Conservation (phyloP, 2,888 invertebrate species). For the Scaptomyza reducta region DNA sequence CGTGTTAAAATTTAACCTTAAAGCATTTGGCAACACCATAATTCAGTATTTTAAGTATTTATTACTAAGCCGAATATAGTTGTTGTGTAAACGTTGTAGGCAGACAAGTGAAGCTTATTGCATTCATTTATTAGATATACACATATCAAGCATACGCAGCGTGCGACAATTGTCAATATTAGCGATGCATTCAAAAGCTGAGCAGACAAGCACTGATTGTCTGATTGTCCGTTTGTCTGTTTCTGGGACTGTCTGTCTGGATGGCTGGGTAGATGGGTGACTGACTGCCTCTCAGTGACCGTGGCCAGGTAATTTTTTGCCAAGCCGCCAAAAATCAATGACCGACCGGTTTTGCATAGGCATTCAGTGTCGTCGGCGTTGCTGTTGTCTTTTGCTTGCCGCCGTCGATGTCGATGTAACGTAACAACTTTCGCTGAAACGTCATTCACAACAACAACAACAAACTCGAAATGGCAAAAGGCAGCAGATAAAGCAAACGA, state of each 20-base stretch:
- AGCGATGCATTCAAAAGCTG: constrained; percentile 45
- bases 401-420: constrained; percentile 68
- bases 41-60: constrained; percentile 1
- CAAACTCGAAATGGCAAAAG: constrained; percentile 70
- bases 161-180: constrained; percentile 58
- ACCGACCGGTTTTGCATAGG: constrained; percentile 78
- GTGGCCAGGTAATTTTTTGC: constrained; percentile 74
- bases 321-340: constrained; percentile 75
- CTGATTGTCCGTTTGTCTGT: constrained; percentile 2
- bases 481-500: constrained; percentile 68
- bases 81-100: constrained; percentile 26
- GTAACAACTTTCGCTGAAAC: constrained; percentile 79
- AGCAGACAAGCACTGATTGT: constrained; percentile 11
- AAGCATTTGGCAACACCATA: background rate
- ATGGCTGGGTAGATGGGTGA: constrained; percentile 41
- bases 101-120: constrained; percentile 41
- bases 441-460: constrained; percentile 63
- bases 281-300: constrained; percentile 55
- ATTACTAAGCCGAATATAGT: background rate
- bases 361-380: constrained; percentile 54
- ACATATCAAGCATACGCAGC: constrained; percentile 63
- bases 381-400: constrained; percentile 16
- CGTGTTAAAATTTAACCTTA: background rate
- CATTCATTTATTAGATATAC: constrained; percentile 33
- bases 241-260: background rate